A percentile compares a stretch with the other conserved stretches of the same genome.
Evolutionary conservation across 2,797 vertebrate species (phyloP).

Genomic region (Urophycis tenuis): DNA sequence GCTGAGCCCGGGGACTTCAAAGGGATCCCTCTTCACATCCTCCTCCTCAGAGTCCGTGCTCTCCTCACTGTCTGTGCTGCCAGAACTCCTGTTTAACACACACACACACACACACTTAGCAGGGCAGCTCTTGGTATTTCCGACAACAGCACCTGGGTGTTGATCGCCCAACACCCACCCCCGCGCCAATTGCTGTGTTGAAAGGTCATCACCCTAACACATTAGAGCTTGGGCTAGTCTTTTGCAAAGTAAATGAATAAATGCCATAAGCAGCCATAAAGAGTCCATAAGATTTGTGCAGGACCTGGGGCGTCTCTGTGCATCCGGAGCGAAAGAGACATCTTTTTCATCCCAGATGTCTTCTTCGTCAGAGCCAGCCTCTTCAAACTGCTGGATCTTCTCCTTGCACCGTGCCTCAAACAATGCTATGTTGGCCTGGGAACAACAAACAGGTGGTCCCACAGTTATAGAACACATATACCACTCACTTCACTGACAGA

Average conservation of each 20-base stretch:
- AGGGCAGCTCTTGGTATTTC: neutral
- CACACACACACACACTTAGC: neutral
- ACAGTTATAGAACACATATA: slow-evolving; percentile 12
- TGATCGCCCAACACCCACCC: too few relatives aligned
- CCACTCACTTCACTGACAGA: neutral
- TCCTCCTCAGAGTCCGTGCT: slow-evolving; percentile 98
- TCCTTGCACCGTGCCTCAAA: slow-evolving; percentile 99
- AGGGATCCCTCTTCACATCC: slow-evolving; percentile 85
- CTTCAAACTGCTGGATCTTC: slow-evolving; percentile 97
- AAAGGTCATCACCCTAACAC: neutral
- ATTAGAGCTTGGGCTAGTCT: neutral
- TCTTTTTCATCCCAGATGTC: slow-evolving; percentile 99
- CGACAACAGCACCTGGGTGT: neutral
- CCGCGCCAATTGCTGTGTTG: neutral
- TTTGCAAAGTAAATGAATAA: neutral
- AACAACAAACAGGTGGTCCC: slow-evolving; percentile 23
- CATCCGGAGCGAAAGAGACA: slow-evolving; percentile 85
- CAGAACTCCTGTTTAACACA: slow-evolving; percentile 75
- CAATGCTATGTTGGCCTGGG: slow-evolving; percentile 90
- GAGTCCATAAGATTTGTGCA: neutral
- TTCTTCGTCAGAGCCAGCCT: slow-evolving; percentile 93
- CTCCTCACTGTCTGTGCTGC: slow-evolving; percentile 97
- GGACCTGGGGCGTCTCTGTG: slow-evolving; percentile 89
- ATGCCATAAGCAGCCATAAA: neutral
- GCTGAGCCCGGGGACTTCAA: slow-evolving; percentile 72